Evolutionary conservation across 2,888 invertebrate genomes (phyloP), one percentile per base, ranked within the genome.

Genomic region (Gari tellinella): DNA sequence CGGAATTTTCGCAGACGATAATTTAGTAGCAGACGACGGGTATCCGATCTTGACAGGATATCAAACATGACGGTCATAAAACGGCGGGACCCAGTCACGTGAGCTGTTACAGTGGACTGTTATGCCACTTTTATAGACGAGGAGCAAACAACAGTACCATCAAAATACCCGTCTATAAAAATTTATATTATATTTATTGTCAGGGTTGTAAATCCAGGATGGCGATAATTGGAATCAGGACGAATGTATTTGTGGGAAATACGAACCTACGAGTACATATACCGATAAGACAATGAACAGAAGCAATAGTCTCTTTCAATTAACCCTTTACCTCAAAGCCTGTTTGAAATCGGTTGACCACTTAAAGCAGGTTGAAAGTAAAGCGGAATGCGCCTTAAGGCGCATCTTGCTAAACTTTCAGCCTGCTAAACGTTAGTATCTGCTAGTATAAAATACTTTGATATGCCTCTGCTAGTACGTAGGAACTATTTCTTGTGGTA

Each of bases 121-220:
- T 70, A 69, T 78, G 78, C 78, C 78, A 73, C 72, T 78, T 78
- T 77, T 77, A 77, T 72, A 48, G 46, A 56, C 15, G 62, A 56
- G 49, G 56, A 41, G 69, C 57, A 72, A 77, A 77, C 65, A 77
- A 26, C 58, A 51, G 69, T 62, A 57, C 40, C 66, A 62, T 66
- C 66, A 66, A 45, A 65, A 70, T 57, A 69, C 57, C 43, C 57
- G 58, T 25, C 53, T 41, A 70, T 75, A 75, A 75, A 75, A 62
- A 62, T 75, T 72, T 72, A 66, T 76, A 72, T 68, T 66, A 70
- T 67, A 72, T 76, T 76, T 76, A 76, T 68, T 72, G 72, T 55
- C 45, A 19, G 53, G 48, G 68, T 53, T 26, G 37, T 77, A 77
- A 77, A 72, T 72, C 60, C 64, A 57, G 52, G 48, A 31, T 21